These are phyloP conservation scores for Psix sp. DNA, from an alignment of 1,140 invertebrate genomes.

Conservation along the genomic window DNA sequence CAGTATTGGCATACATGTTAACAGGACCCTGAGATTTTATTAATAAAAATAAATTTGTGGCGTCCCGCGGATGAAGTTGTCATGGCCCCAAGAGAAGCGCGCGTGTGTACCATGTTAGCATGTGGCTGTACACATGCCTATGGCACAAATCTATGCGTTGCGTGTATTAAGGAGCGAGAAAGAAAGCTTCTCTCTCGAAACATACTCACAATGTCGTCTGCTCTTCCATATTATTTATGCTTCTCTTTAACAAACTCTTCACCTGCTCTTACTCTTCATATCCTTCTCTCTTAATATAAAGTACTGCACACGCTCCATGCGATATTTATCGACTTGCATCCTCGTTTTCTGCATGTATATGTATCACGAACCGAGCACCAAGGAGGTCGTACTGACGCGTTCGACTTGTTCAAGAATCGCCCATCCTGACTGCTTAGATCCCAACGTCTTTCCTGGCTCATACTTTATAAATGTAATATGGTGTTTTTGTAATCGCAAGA, in stretches of 20 bases:
- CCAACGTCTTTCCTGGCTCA: constrained; percentile 9
- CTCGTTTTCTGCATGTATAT: constrained; percentile 42
- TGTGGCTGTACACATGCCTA: constrained; percentile 44
- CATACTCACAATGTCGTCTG: constrained; percentile 67
- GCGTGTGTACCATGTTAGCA: constrained; percentile 60
- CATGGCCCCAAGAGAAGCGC: constrained; percentile 63
- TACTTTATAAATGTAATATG: constrained; percentile 26
- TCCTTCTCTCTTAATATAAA: constrained; percentile 46
- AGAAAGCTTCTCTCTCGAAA: constrained; percentile 66
- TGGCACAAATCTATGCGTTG: constrained; percentile 37
- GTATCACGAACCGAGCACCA: constrained; percentile 42
- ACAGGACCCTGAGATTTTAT: constrained; percentile 74
- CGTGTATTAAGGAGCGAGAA: constrained; percentile 45
- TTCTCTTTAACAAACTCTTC: constrained; percentile 47
- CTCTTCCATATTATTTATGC: constrained; percentile 51
- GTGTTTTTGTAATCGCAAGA: constrained; percentile 25
- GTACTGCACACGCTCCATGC: constrained; percentile 49
- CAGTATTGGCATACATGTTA: constrained; percentile 67
- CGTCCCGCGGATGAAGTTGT: constrained; percentile 76
- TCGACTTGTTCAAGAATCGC: constrained; percentile 47
- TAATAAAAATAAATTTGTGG: constrained; percentile 77
- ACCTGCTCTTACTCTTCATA: constrained; percentile 36
- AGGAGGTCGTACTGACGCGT: constrained; percentile 47
- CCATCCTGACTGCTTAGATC: constrained; percentile 29
- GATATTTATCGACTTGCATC: constrained; percentile 66